Evolutionary conservation across 2,113 vertebrate species (phyloP).

Genomic region (Lasiurus cinereus): DNA sequence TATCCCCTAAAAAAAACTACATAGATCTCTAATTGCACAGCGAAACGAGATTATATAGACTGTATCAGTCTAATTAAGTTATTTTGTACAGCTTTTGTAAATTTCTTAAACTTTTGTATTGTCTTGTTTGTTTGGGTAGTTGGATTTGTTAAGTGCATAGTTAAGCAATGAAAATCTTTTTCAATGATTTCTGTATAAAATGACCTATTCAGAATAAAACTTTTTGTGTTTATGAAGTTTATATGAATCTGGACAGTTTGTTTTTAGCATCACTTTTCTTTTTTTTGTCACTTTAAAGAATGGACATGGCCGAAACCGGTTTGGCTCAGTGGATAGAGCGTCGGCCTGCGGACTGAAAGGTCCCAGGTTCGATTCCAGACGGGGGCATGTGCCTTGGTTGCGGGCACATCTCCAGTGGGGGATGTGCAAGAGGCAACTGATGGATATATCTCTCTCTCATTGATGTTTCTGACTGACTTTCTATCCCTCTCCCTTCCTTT

Average conservation of each 20-base stretch:
- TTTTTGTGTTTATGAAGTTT: constrained; percentile 59
- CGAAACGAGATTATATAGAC: constrained; percentile 81
- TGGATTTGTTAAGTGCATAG: constrained; percentile 61
- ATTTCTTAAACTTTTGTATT: constrained; percentile 75
- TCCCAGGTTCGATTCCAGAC: too few species aligned
- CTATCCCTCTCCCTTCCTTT: too few species aligned
- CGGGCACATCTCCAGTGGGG: too few species aligned
- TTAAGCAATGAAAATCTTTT: constrained; percentile 56
- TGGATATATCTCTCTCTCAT: too few species aligned
- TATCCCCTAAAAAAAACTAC: constrained; percentile 67
- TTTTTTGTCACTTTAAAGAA: not conserved
- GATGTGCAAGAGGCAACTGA: too few species aligned
- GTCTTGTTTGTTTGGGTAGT: constrained; percentile 70
- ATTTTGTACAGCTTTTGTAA: constrained; percentile 81
- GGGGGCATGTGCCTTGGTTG: too few species aligned
- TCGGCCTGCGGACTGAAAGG: too few species aligned
- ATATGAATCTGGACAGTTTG: not conserved
- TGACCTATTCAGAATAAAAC: constrained; percentile 71
- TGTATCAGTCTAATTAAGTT: constrained; percentile 89
- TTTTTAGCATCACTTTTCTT: not conserved
- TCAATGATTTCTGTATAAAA: constrained; percentile 49
- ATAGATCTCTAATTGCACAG: not conserved
- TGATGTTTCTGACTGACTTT: too few species aligned
- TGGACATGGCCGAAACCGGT: too few species aligned
- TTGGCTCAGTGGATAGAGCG: too few species aligned